phyloP scores from a whole-genome alignment of 2,797 vertebrate genomes.

The Schizopygopsis pylzovi region DNA sequence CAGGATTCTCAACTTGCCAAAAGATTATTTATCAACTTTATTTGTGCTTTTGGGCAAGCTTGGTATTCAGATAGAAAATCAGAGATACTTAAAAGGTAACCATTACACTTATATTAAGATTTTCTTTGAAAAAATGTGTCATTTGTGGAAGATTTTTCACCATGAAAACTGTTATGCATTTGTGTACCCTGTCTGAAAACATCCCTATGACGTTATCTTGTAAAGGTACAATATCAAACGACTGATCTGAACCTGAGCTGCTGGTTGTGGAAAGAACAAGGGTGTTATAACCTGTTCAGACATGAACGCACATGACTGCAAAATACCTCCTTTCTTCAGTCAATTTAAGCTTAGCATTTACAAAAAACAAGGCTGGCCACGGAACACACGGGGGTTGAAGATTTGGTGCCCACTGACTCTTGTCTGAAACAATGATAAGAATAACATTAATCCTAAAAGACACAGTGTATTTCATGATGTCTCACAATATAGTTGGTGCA shows the following conservation, averaged over 20 bases:
- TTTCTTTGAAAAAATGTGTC: neutral
- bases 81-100: neutral
- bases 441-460: neutral
- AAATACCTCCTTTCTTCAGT: neutral
- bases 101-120: neutral
- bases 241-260: neutral
- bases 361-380: too few species aligned
- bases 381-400: neutral
- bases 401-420: neutral
- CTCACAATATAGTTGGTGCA: neutral
- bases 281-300: neutral
- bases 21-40: neutral
- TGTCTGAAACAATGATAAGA: neutral
- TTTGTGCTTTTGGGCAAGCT: neutral
- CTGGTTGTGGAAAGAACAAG: neutral
- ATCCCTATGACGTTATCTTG: neutral
- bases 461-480: neutral
- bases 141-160: neutral
- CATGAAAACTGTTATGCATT: neutral
- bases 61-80: constrained; percentile 4
- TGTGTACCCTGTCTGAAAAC: neutral
- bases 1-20: constrained; percentile 12
- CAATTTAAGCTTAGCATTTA: neutral
- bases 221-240: neutral
- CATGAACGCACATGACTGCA: neutral